Percentiles rank a stretch among this genome's conserved stretches.
Conservation (phyloP, 2,888 invertebrate genomes). For the Pyrochroa serraticornis region DNA sequence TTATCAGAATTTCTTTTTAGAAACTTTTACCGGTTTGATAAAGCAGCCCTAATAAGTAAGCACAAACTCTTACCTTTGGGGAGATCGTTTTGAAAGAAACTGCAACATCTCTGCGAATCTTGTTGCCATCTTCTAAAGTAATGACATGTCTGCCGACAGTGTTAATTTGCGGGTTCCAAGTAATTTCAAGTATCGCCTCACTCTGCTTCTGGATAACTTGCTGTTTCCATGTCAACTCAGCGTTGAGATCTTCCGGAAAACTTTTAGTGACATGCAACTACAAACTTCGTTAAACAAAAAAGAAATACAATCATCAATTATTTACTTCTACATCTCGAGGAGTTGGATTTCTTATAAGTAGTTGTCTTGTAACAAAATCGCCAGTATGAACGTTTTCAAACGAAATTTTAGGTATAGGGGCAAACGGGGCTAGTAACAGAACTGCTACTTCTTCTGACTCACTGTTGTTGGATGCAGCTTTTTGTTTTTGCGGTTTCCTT, state of each 20-base stretch:
- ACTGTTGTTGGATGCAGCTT: not conserved
- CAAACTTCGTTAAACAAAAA: not conserved
- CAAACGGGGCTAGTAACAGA: constrained; percentile 70
- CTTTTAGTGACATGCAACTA: constrained; percentile 1
- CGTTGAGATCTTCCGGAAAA: constrained; percentile 61
- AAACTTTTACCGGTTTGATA: too few species aligned
- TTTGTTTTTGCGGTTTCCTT: constrained; percentile 2
- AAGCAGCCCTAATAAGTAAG: too few species aligned
- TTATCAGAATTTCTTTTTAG: not conserved
- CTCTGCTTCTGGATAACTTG: constrained; percentile 63
- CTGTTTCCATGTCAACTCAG: constrained; percentile 65
- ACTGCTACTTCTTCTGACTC: constrained; percentile 60
- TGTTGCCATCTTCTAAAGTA: constrained; percentile 65
- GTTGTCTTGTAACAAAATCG: constrained; percentile 60
- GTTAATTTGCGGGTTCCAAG: constrained; percentile 68
- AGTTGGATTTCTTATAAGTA: constrained; percentile 67
- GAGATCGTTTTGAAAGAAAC: constrained; percentile 66
- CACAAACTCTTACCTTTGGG: constrained; percentile 49
- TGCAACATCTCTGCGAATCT: constrained; percentile 71
- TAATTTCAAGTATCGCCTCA: constrained; percentile 63
- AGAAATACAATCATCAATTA: constrained; percentile 37
- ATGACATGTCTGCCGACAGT: constrained; percentile 69
- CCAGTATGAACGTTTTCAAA: constrained; percentile 71
- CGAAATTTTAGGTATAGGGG: constrained; percentile 69
- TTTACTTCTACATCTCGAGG: constrained; percentile 57